These are phyloP conservation scores for Varanus salvator DNA, from an alignment of 2,113 vertebrate genomes.

Conservation along the genomic window DNA sequence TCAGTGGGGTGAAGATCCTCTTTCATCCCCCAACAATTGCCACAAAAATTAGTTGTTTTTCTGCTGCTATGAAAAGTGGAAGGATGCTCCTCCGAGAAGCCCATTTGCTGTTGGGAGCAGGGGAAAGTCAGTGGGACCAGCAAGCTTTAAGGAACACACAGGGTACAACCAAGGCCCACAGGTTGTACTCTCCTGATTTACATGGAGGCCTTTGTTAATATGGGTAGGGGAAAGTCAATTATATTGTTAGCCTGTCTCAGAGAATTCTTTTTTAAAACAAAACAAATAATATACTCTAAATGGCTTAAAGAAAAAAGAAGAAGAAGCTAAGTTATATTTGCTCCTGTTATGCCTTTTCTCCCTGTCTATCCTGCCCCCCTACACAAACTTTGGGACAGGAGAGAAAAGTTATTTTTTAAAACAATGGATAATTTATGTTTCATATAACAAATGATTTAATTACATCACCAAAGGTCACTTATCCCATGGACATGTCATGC, in stretches of 20 bases:
- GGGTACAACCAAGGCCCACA: too few relatives aligned
- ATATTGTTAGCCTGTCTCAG: slow-evolving; percentile 34
- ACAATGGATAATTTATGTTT: slow-evolving; percentile 81
- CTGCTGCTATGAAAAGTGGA: too few relatives aligned
- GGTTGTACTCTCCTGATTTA: too few relatives aligned
- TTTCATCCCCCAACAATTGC: too few relatives aligned
- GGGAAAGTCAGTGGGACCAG: too few relatives aligned
- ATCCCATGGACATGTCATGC: slow-evolving; percentile 59
- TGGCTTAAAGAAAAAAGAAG: slow-evolving; percentile 38
- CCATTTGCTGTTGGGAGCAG: too few relatives aligned
- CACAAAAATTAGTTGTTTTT: too few relatives aligned
- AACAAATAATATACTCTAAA: slow-evolving; percentile 46
- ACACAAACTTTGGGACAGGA: slow-evolving; percentile 75
- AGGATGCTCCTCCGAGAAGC: too few relatives aligned
- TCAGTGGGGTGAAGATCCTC: too few relatives aligned
- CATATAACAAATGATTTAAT: slow-evolving; percentile 80
- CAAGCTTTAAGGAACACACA: too few relatives aligned
- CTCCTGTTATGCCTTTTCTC: slow-evolving; percentile 28
- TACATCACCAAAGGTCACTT: slow-evolving; percentile 82
- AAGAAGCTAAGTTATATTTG: slow-evolving; percentile 66
- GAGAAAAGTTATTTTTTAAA: slow-evolving; percentile 84
- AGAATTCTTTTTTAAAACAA: slow-evolving; percentile 19
- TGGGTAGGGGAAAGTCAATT: slow-evolving; percentile 30
- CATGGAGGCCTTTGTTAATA: slow-evolving; percentile 15
- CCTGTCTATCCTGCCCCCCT: slow-evolving; percentile 16